phyloP scores from a whole-genome alignment of 2,113 vertebrate genomes.

The Otocyon megalotis region DNA sequence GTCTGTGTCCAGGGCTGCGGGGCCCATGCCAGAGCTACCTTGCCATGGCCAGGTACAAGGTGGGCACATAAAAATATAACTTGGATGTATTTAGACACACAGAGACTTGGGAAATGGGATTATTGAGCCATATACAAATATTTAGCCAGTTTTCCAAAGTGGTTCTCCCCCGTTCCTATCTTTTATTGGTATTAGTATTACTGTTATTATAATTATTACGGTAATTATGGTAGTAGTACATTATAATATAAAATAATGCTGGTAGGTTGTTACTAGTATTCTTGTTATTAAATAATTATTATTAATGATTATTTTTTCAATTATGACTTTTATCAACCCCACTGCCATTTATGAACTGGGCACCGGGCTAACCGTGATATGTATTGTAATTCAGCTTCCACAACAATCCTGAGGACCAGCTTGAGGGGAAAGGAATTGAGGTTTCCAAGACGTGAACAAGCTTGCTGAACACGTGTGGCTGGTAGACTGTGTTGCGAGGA shows the following conservation, averaged over 20 bases:
- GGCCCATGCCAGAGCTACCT: not conserved
- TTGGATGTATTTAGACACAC: not conserved
- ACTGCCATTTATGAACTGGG: not conserved
- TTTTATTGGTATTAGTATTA: not conserved
- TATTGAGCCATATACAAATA: not conserved
- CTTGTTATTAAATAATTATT: not conserved
- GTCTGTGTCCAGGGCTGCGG: rapidly evolving
- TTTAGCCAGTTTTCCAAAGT: not conserved
- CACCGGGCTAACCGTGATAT: not conserved
- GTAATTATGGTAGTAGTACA: not conserved
- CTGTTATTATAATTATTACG: not conserved
- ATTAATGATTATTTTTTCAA: not conserved
- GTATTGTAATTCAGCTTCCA: not conserved
- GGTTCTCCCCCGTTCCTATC: not conserved
- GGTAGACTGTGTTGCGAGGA: rapidly evolving
- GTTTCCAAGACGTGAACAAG: not conserved
- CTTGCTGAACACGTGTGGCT: rapidly evolving
- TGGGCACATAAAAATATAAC: not conserved
- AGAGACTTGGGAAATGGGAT: not conserved
- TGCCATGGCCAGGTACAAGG: not conserved
- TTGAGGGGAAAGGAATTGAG: not conserved
- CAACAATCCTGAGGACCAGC: too few species aligned
- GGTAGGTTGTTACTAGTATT: not conserved
- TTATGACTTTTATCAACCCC: not conserved
- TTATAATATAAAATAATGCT: not conserved